Percentiles rank a stretch among this genome's conserved stretches.
Conservation (phyloP, 2,888 invertebrate species). For the Tetragonisca angustula region DNA sequence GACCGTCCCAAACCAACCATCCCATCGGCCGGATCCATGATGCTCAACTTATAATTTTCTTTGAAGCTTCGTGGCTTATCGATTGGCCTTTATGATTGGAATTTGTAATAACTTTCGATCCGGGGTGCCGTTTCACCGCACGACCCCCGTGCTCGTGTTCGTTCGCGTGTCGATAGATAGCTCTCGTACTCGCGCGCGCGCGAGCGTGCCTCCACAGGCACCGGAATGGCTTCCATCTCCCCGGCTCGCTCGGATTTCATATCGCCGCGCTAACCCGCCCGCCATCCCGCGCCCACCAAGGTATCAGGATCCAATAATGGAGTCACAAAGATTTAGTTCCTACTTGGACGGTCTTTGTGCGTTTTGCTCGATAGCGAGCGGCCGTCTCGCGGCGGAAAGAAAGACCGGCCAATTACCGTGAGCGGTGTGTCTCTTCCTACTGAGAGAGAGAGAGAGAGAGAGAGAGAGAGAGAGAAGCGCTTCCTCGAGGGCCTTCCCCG, state of each 20-base stretch:
- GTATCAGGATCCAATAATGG: constrained; percentile 69
- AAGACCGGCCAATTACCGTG: constrained; percentile 60
- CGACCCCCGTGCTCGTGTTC: constrained; percentile 33
- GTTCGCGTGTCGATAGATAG: neutral
- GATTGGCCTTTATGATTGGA: constrained; percentile 75
- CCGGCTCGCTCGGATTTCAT: constrained; percentile 68
- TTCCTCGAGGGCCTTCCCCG: constrained; percentile 15
- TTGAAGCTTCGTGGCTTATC: constrained; percentile 77
- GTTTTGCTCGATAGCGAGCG: constrained; percentile 44
- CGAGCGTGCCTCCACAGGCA: constrained; percentile 4
- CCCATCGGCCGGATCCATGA: constrained; percentile 54
- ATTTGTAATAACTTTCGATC: constrained; percentile 76
- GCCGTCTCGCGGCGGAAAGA: constrained; percentile 24
- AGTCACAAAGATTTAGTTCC: constrained; percentile 72
- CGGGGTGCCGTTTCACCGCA: constrained; percentile 68
- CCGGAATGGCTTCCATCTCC: constrained; percentile 51
- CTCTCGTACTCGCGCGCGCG: neutral
- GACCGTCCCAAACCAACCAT: constrained; percentile 17
- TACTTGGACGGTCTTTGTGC: constrained; percentile 51
- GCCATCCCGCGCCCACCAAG: neutral
- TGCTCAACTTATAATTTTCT: constrained; percentile 79
- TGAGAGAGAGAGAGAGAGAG: too few relatives aligned
- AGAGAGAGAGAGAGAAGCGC: too few relatives aligned
- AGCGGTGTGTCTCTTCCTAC: constrained; percentile 27
- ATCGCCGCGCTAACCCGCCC: constrained; percentile 48